phyloP scores from a whole-genome alignment of 92 coral and sea anemone genomes.

The Zoanthus solanderi region DNA sequence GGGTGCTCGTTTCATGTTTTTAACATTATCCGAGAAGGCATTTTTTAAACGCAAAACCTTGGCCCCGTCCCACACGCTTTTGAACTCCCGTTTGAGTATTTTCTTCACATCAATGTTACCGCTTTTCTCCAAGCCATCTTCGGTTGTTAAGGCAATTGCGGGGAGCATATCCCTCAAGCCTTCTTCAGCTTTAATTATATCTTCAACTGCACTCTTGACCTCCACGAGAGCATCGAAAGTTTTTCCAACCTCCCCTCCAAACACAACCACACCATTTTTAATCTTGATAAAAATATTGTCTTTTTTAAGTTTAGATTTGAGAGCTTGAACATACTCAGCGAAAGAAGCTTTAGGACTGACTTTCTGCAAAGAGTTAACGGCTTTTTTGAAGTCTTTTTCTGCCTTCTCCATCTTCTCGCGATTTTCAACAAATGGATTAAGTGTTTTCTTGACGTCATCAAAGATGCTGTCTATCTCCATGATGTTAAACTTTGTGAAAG shows the following conservation, averaged over 20 bases:
- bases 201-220: constrained; percentile 69
- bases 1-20: constrained; percentile 74
- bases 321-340: constrained; percentile 69
- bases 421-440: constrained; percentile 78
- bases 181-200: constrained; percentile 64
- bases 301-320: constrained; percentile 68
- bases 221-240: constrained; percentile 60
- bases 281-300: constrained; percentile 81
- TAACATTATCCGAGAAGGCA: constrained; percentile 65
- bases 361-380: constrained; percentile 66
- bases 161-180: constrained; percentile 75
- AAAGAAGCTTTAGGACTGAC: constrained; percentile 71
- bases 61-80: constrained; percentile 65
- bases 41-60: constrained; percentile 62
- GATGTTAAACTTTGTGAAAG: constrained; percentile 66
- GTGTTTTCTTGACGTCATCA: constrained; percentile 58
- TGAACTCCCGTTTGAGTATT: constrained; percentile 62
- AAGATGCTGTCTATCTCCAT: constrained; percentile 77
- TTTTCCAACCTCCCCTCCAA: constrained; percentile 67
- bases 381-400: constrained; percentile 72
- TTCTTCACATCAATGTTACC: constrained; percentile 49
- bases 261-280: constrained; percentile 72
- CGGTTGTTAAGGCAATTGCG: constrained; percentile 57
- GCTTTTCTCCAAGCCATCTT: constrained; percentile 65
- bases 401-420: constrained; percentile 76